These are phyloP conservation scores for Andricus curvator DNA, from an alignment of 2,888 invertebrate species.

Conservation along the genomic window DNA sequence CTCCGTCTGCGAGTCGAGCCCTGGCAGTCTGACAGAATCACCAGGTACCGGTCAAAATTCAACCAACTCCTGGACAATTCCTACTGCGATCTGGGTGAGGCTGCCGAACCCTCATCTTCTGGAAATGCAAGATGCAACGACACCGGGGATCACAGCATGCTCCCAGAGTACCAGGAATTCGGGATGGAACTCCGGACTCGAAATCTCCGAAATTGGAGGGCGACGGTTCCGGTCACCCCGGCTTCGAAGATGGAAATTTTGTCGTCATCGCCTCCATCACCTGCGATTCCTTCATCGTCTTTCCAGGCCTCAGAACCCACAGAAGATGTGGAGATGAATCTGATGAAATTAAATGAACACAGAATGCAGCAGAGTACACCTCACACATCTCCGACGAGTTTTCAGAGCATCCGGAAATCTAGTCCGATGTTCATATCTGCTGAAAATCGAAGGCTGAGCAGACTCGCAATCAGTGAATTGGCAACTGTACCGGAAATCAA, in stretches of 20 bases:
- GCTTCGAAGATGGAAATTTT: conserved; percentile 36
- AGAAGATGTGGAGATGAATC: conserved; percentile 41
- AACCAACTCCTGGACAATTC: conserved; percentile 42
- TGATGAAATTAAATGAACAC: background rate
- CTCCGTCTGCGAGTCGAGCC: conserved; percentile 47
- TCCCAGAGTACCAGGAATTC: conserved; percentile 46
- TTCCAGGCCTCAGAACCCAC: conserved; percentile 43
- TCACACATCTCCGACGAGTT: conserved; percentile 34
- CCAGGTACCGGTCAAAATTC: conserved; percentile 36
- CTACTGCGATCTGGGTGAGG: background rate
- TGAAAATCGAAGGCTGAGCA: conserved; percentile 22
- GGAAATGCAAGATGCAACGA: background rate
- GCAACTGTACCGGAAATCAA: conserved; percentile 52
- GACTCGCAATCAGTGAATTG: conserved; percentile 41
- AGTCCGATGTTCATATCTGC: conserved; percentile 11
- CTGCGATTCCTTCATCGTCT: conserved; percentile 48
- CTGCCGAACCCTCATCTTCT: background rate
- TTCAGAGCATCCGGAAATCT: conserved; percentile 42
- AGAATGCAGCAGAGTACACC: conserved; percentile 35
- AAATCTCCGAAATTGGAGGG: conserved; percentile 13
- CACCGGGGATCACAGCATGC: conserved; percentile 3
- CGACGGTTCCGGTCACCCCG: conserved; percentile 13
- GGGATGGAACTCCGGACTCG: conserved; percentile 35
- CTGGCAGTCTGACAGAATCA: conserved; percentile 38
- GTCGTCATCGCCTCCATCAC: conserved; percentile 46